Percentiles rank a stretch among this genome's conserved stretches.
phyloP scores from a whole-genome alignment of 2,113 vertebrate species.

The Lepisosteus oculatus region DNA sequence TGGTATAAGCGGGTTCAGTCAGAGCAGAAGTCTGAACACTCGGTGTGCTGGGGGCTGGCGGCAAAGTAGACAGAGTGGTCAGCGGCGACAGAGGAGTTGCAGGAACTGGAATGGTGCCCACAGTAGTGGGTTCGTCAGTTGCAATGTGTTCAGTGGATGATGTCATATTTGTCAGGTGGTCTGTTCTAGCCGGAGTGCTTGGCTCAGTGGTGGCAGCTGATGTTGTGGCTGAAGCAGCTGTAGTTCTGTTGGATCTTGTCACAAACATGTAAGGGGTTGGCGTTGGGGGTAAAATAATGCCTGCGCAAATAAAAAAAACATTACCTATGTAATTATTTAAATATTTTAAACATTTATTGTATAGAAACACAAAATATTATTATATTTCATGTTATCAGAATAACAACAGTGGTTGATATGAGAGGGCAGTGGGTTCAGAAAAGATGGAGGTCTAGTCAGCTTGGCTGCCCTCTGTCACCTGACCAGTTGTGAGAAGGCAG shows the following conservation, averaged over 20 bases:
- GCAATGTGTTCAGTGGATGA: conserved; percentile 18
- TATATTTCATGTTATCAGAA: too few species aligned
- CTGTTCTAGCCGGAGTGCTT: conserved; percentile 7
- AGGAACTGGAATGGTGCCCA: neutral
- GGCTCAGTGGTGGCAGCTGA: neutral
- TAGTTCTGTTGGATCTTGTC: conserved; percentile 57
- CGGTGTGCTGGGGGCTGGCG: neutral
- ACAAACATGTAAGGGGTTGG: conserved; percentile 67
- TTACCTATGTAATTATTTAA: neutral
- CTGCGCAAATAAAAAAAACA: conserved; percentile 44
- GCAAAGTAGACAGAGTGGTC: neutral
- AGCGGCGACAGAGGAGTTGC: neutral
- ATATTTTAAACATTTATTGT: neutral
- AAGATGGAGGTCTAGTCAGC: too few species aligned
- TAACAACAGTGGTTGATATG: too few species aligned
- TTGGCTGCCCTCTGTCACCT: too few species aligned
- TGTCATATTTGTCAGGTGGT: neutral
- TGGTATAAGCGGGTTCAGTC: neutral
- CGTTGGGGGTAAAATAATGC: conserved; percentile 66
- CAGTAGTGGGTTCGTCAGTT: conserved; percentile 26
- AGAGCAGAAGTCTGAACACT: conserved; percentile 6
- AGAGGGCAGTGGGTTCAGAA: too few species aligned
- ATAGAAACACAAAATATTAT: too few species aligned
- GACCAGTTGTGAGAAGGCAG: too few species aligned
- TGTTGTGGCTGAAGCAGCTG: conserved; percentile 38